Conservation (phyloP, 1,140 invertebrate genomes). For the Atta texana region DNA sequence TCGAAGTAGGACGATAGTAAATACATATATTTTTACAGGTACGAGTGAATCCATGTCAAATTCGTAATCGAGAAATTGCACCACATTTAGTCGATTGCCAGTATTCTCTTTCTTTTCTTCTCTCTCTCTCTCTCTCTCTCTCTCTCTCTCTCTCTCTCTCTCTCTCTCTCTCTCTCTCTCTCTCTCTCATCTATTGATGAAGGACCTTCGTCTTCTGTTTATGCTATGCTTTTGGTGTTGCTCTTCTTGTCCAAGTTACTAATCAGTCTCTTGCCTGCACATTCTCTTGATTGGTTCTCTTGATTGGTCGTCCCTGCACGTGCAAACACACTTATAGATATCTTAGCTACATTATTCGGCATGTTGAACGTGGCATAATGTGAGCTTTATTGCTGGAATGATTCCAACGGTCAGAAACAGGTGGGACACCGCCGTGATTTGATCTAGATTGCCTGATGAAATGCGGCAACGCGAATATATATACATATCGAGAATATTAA, state of each 20-base stretch:
- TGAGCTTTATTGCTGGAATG: slow-evolving; percentile 42
- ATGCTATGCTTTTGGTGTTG: background rate
- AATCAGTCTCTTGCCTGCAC: too few species aligned
- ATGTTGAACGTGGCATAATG: slow-evolving; percentile 37
- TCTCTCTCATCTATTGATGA: background rate
- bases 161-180: background rate
- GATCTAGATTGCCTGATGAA: slow-evolving; percentile 57
- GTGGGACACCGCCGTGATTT: slow-evolving; percentile 42
- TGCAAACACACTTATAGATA: background rate
- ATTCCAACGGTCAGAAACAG: slow-evolving; percentile 65
- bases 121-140: background rate
- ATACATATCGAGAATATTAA: slow-evolving; percentile 63
- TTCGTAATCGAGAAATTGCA: slow-evolving; percentile 69
- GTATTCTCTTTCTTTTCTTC: background rate
- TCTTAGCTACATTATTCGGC: slow-evolving; percentile 5
- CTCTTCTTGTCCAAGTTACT: background rate
- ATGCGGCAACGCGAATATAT: slow-evolving; percentile 64
- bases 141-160: background rate
- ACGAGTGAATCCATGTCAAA: slow-evolving; percentile 51
- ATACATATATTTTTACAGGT: slow-evolving; percentile 30
- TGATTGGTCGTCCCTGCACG: background rate
- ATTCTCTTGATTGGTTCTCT: too few species aligned
- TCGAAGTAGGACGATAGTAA: slow-evolving; percentile 40
- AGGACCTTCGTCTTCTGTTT: background rate
- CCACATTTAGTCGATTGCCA: slow-evolving; percentile 46